Base-by-base conservation (phyloP, 2,797 vertebrate genomes). In the Epinephelus malabaricus region DNA sequence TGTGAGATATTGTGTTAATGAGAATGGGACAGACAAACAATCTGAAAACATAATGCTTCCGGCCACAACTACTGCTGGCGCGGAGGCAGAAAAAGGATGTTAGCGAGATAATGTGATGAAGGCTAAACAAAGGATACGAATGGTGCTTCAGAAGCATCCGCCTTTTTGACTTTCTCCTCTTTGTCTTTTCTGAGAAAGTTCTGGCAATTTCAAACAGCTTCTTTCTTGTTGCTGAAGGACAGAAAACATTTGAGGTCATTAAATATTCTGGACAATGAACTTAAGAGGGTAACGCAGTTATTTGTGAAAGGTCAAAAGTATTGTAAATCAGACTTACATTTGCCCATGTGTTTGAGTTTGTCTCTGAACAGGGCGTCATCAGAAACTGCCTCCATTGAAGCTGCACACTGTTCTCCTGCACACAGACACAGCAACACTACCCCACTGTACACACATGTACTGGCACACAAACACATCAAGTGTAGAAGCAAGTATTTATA, bases 321-420 rank as follows among this genome's bases (percentile, higher is more conserved):
- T 10, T 49, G 40, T 51, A 66, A 69, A 49, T 19, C 40, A 23
- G 4, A 94, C 98, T 97, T 95, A 99, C 98, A 99, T 95, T 99
- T 99, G 2, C 98, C 98, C 98, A 99, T 99, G 95, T 97, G 98
- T 89, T 98, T 99, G 87, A 99, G 92, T 90, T 98, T 99, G 96
- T 99, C 98, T 94, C 97, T 95, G 95, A 99, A 99, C 93, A 98
- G 94, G 90, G 98, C 98, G 60, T 99, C 98, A 55, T 99, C 98
- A 34, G 97, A 98, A 83, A 96, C 94, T 0, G 95, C 83, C 4
- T 98, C 97, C n/a, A 94, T 79, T 21, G 92, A 91, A 64, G 90
- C 95, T 54, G 96, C 94, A 63, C 88, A 92, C 68, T 82, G 91
- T 1, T 97, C 95, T 90, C 95, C 96, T 96, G 93, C 49, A 89